A percentile compares a stretch with the other conserved stretches of the same genome.
These are phyloP conservation scores for Cenopis cana DNA, from an alignment of 2,888 invertebrate species.

Conservation along the genomic window DNA sequence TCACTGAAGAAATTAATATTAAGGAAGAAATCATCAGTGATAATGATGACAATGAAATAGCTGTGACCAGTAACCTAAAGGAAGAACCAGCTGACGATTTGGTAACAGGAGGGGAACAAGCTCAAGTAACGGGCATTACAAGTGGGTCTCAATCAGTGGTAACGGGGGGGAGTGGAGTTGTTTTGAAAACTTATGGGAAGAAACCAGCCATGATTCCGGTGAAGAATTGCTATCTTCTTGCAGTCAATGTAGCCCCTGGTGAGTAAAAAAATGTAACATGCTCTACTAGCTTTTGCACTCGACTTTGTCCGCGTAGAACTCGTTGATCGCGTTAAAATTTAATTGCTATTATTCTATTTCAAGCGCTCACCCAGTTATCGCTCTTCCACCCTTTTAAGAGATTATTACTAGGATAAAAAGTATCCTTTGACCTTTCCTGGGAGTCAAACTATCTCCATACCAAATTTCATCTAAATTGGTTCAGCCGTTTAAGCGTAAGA, in stretches of 20 bases:
- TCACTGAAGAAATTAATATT: conserved; percentile 16
- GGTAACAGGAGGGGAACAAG: background rate
- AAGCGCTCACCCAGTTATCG: no score
- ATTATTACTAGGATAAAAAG: no score
- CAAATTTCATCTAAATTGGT: no score
- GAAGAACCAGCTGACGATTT: background rate
- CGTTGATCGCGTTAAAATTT: no score
- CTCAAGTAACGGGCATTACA: background rate
- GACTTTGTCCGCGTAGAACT: no score
- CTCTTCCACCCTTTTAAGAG: no score
- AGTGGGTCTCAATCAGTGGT: background rate
- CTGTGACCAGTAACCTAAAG: background rate
- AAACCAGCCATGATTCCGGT: background rate
- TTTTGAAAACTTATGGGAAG: background rate
- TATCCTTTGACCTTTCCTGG: no score
- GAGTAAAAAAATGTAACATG: background rate
- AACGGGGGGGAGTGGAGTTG: background rate
- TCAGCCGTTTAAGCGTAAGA: no score
- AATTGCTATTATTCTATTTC: no score
- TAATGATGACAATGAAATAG: background rate
- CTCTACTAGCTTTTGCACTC: no score
- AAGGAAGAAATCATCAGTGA: conserved; percentile 12
- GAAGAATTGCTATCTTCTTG: conserved; percentile 18
- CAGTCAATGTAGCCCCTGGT: background rate
- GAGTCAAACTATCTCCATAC: no score